Evolutionary conservation across 1,140 invertebrate genomes (phyloP).

Genomic region (Drosophila sturtevanti): DNA sequence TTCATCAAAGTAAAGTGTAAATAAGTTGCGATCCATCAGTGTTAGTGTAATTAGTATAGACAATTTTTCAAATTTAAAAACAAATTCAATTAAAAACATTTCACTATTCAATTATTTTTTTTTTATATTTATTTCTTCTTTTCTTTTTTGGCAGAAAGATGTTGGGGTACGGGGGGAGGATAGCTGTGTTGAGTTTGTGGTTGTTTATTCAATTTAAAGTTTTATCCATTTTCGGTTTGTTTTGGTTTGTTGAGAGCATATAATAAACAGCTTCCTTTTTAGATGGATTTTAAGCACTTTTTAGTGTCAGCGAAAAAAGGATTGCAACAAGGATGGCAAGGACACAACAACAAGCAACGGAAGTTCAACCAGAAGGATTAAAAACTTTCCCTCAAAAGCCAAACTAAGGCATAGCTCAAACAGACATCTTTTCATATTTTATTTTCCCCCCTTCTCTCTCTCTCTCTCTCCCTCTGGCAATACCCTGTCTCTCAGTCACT

Average conservation of each 20-base stretch:
- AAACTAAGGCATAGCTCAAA: conserved; percentile 51
- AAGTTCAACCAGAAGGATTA: conserved; percentile 68
- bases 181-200: not conserved
- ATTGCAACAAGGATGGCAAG: conserved; percentile 25
- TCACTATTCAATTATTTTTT: conserved; percentile 16
- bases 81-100: conserved; percentile 45
- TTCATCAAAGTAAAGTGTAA: conserved; percentile 51
- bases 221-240: conserved; percentile 20
- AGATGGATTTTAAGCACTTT: conserved; percentile 52
- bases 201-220: conserved; percentile 50
- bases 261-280: conserved; percentile 56
- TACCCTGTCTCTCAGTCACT: too few relatives aligned
- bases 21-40: conserved; percentile 40
- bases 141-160: not conserved
- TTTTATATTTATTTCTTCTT: conserved; percentile 2
- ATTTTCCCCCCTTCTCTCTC: not conserved
- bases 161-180: not conserved
- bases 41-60: conserved; percentile 34
- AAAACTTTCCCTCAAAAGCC: conserved; percentile 63
- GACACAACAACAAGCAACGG: conserved; percentile 35
- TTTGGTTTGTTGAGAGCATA: conserved; percentile 40
- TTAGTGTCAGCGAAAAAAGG: conserved; percentile 60
- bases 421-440: conserved; percentile 48
- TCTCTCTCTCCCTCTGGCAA: not conserved
- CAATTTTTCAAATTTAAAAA: not conserved